Conservation (phyloP, 2,797 vertebrate species). For the Masticophis lateralis region DNA sequence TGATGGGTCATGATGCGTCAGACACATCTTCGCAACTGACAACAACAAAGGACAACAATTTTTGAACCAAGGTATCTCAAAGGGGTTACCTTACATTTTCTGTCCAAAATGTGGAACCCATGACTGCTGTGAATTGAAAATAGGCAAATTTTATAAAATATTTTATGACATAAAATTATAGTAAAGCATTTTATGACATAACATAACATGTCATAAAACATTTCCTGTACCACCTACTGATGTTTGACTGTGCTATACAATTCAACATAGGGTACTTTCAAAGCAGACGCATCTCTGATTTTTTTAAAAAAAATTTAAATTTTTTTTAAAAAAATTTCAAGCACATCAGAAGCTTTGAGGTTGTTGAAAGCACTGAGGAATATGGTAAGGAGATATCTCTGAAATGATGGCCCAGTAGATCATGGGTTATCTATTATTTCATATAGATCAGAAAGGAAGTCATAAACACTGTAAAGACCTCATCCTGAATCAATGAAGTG, state of each 20-base stretch:
- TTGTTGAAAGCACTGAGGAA: background rate
- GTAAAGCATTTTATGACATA: no score
- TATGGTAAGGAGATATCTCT: background rate
- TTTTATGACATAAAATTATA: no score
- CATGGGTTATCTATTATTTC: background rate
- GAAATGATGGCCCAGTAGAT: background rate
- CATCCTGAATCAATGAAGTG: background rate
- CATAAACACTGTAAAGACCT: background rate
- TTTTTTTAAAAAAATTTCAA: background rate
- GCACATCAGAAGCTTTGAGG: background rate
- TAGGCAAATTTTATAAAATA: no score
- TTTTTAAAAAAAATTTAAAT: background rate
- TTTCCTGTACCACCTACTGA: background rate
- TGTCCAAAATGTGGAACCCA: no score
- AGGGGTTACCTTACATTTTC: no score
- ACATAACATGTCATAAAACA: background rate
- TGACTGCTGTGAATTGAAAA: no score
- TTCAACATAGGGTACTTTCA: background rate
- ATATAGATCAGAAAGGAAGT: background rate
- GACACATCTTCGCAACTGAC: no score
- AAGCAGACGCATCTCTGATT: background rate
- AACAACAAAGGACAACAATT: background rate
- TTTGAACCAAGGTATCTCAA: background rate
- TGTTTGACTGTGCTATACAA: background rate
- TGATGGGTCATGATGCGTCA: no score